phyloP scores from a whole-genome alignment of 1,140 invertebrate genomes.

The Helicoverpa armigera region DNA sequence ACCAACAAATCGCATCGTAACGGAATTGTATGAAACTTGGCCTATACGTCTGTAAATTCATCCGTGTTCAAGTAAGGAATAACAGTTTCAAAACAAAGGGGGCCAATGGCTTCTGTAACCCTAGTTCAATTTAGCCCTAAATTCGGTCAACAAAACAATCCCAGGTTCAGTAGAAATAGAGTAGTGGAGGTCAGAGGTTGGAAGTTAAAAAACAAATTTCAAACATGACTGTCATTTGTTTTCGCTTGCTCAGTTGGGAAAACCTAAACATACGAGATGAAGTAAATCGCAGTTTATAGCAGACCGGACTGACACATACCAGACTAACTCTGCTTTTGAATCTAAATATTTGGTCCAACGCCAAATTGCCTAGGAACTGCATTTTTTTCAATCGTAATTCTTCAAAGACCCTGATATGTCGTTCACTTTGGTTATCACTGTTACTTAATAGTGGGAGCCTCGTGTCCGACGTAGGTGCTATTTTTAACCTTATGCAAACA shows the following conservation, averaged over 20 bases:
- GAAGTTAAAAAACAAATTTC: too few species aligned
- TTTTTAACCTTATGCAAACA: slow-evolving; percentile 13
- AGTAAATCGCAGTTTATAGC: background rate
- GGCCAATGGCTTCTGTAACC: too few species aligned
- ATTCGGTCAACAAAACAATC: too few species aligned
- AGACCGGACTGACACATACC: background rate
- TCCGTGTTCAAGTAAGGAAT: background rate
- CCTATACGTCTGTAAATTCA: background rate
- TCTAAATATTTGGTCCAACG: slow-evolving; percentile 23
- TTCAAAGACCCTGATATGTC: slow-evolving; percentile 26
- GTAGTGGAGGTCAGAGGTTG: too few species aligned
- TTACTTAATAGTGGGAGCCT: slow-evolving; percentile 14
- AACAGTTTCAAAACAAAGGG: too few species aligned
- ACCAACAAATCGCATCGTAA: background rate
- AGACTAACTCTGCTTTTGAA: slow-evolving; percentile 17
- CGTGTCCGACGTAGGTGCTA: background rate
- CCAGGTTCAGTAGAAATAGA: too few species aligned
- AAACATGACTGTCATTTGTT: too few species aligned
- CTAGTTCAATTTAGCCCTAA: too few species aligned
- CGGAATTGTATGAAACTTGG: background rate
- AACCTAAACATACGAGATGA: too few species aligned
- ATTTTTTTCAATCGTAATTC: background rate
- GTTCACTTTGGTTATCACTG: slow-evolving; percentile 20
- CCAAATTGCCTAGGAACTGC: slow-evolving; percentile 8
- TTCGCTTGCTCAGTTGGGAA: too few species aligned